Conservation (phyloP, 2,888 invertebrate species). For the Oligia latruncula region DNA sequence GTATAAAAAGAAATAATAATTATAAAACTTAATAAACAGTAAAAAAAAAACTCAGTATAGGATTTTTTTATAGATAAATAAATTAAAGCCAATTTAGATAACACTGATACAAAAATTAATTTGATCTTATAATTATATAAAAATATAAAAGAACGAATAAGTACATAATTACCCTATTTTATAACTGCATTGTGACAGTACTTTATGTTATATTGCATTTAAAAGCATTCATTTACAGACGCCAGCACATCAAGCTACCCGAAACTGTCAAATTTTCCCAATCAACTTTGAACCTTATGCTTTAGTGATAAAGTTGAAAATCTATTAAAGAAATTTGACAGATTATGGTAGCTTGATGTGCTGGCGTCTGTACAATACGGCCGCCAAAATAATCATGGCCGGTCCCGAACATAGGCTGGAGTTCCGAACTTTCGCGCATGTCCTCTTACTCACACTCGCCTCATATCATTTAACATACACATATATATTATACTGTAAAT, state of each 20-base stretch:
- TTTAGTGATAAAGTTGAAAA: no score
- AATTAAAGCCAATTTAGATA: conserved; percentile 42
- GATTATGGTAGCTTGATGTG: no score
- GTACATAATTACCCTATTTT: conserved; percentile 31
- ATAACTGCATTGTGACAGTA: conserved; percentile 20
- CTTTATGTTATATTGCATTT: conserved; percentile 14
- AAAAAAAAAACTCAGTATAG: conserved; percentile 6
- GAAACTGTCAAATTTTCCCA: no score
- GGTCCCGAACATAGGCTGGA: neutral
- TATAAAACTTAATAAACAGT: neutral
- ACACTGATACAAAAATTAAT: conserved; percentile 12
- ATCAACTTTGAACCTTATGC: no score
- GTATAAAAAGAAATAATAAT: neutral
- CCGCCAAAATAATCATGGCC: neutral
- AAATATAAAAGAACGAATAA: conserved; percentile 31
- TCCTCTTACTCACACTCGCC: neutral
- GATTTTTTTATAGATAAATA: neutral
- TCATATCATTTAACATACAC: neutral
- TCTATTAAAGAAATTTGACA: no score
- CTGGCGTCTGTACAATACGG: neutral
- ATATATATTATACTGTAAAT: neutral
- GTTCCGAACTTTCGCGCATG: neutral
- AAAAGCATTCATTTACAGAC: conserved; percentile 9
- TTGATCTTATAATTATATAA: neutral
- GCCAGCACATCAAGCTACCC: no score